These are phyloP conservation scores for Aurelia sp. DNA, from an alignment of 30 jellyfish, hydroid and myxozoan genomes.

Conservation along the genomic window DNA sequence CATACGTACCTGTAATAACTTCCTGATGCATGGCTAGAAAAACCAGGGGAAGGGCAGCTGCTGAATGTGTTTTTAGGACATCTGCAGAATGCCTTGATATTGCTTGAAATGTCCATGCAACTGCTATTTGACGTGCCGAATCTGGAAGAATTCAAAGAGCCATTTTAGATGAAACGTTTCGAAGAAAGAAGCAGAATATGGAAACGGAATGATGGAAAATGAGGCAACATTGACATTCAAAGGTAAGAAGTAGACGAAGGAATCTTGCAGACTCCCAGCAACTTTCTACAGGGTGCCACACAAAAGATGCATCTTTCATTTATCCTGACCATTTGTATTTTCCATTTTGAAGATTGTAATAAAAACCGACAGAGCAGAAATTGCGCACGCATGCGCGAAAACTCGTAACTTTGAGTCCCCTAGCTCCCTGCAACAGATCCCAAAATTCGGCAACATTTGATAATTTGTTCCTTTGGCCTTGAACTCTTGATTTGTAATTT, in stretches of 20 bases:
- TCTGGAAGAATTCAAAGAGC: constrained; percentile 33
- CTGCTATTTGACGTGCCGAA: constrained; percentile 63
- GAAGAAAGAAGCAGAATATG: too few relatives aligned
- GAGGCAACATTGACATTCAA: too few relatives aligned
- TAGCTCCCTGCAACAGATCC: too few relatives aligned
- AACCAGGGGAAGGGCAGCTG: constrained; percentile 71
- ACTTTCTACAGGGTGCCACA: background rate
- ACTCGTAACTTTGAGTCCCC: too few relatives aligned
- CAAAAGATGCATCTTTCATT: background rate
- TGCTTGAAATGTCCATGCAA: constrained; percentile 83
- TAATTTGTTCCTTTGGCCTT: too few relatives aligned
- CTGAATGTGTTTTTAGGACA: constrained; percentile 53
- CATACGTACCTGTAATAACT: constrained; percentile 18
- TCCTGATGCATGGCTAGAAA: constrained; percentile 87
- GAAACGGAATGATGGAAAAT: too few relatives aligned
- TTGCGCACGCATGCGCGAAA: too few relatives aligned
- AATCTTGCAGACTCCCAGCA: background rate
- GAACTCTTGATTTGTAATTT: too few relatives aligned
- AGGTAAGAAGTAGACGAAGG: too few relatives aligned
- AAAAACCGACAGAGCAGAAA: too few relatives aligned
- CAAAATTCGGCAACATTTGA: too few relatives aligned
- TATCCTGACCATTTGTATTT: background rate
- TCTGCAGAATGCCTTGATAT: constrained; percentile 83
- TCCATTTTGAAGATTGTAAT: background rate
- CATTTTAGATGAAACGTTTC: too few relatives aligned